Percentiles rank a stretch among this genome's conserved stretches.
Evolutionary conservation across 2,113 vertebrate species (phyloP).

Genomic region (Serinus canaria): DNA sequence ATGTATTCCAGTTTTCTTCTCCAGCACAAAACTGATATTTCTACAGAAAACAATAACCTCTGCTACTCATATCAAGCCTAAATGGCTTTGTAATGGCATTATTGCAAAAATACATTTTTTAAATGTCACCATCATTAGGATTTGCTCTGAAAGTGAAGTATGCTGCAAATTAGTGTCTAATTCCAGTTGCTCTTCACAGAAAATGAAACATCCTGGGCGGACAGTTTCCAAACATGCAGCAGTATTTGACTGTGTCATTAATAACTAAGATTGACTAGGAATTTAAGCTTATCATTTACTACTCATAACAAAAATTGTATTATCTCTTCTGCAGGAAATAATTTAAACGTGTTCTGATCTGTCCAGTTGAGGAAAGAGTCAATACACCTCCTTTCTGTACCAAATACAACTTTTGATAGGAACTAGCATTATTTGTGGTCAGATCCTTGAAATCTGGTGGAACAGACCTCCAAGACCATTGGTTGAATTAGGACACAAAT

Average conservation of each 20-base stretch:
- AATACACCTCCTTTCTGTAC: not conserved
- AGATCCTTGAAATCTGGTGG: not conserved
- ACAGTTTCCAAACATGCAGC: not conserved
- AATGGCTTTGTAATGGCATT: not conserved
- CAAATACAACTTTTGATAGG: not conserved
- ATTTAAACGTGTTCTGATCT: not conserved
- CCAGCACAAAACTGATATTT: not conserved
- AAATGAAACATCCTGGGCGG: not conserved
- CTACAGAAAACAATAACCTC: not conserved
- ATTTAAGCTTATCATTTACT: not conserved
- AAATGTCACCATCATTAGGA: not conserved
- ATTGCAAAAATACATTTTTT: not conserved
- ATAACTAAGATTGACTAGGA: not conserved
- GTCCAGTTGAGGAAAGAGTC: not conserved
- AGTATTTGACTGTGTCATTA: not conserved
- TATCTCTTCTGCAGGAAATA: constrained; percentile 1
- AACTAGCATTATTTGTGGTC: not conserved
- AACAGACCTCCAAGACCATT: not conserved
- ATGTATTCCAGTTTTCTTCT: not conserved
- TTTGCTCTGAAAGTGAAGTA: not conserved
- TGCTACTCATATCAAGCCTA: not conserved
- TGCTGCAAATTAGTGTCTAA: not conserved
- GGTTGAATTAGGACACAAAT: not conserved
- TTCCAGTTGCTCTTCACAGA: not conserved
- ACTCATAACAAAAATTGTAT: not conserved